Percentiles rank a stretch among this genome's conserved stretches.
These are phyloP conservation scores for Eurystomus gularis DNA, from an alignment of 2,113 vertebrate species.

Conservation along the genomic window DNA sequence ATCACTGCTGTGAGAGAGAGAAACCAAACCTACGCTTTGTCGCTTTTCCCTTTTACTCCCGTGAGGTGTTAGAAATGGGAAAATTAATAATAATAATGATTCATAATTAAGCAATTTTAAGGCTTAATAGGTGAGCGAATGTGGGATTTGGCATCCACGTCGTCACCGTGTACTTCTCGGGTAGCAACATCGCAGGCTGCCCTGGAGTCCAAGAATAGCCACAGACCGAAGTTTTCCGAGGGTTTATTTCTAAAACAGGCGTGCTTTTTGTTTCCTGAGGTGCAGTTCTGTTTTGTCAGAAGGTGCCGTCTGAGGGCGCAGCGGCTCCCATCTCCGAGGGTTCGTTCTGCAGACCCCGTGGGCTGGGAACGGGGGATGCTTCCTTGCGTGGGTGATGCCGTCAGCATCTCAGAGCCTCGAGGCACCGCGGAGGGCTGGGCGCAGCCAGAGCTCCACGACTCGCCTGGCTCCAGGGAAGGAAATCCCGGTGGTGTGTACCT, in stretches of 20 bases:
- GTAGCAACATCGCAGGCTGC: not conserved
- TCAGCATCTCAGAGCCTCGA: not conserved
- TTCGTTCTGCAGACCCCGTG: not conserved
- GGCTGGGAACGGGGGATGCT: fast-evolving
- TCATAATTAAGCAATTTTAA: not conserved
- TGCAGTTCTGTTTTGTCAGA: not conserved
- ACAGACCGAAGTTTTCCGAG: not conserved
- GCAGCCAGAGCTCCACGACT: not conserved
- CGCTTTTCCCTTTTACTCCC: not conserved
- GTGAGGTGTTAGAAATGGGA: not conserved
- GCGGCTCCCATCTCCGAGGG: fast-evolving
- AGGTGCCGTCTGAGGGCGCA: fast-evolving
- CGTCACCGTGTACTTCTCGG: fast-evolving
- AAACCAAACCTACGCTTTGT: fast-evolving
- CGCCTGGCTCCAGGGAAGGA: not conserved
- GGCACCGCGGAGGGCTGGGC: not conserved
- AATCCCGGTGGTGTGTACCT: not conserved
- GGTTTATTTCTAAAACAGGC: not conserved
- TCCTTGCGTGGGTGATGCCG: not conserved
- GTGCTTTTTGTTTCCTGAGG: not conserved
- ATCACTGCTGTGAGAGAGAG: not conserved
- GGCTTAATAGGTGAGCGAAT: not conserved
- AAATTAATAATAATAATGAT: not conserved
- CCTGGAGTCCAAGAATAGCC: not conserved
- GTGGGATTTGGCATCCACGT: not conserved